A percentile compares a stretch with the other conserved stretches of the same genome.
Evolutionary conservation across 2,888 invertebrate species (phyloP).

Genomic region (Oscheius myriophilus): DNA sequence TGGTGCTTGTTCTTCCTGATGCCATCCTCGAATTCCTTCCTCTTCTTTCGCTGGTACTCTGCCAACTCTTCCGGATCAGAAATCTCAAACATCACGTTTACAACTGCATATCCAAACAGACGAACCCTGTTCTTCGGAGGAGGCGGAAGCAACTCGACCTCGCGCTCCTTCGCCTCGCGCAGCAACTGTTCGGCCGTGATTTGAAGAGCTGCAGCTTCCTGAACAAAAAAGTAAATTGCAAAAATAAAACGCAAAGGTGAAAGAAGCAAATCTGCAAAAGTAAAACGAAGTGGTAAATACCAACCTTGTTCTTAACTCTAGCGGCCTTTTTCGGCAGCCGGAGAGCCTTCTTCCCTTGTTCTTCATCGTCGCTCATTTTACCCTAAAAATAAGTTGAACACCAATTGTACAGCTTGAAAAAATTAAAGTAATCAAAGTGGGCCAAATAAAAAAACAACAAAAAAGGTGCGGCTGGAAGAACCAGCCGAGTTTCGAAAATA

Average conservation of each 20-base stretch:
- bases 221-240: constrained; percentile 16
- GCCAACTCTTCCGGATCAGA: constrained; percentile 76
- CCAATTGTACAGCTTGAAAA: too few species aligned
- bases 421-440: too few species aligned
- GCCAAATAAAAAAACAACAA: too few species aligned
- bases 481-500: too few species aligned
- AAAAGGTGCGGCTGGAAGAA: too few species aligned
- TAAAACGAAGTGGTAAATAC: neutral
- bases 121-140: constrained; percentile 82
- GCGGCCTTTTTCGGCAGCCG: constrained; percentile 69
- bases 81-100: constrained; percentile 34
- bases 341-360: constrained; percentile 55
- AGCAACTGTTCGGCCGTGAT: constrained; percentile 98
- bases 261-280: too few species aligned
- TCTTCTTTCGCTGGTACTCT: constrained; percentile 92
- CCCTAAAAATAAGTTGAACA: neutral
- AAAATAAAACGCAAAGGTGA: constrained; percentile 1
- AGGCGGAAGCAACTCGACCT: constrained; percentile 79
- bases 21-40: constrained; percentile 95
- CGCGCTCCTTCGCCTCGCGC: constrained; percentile 97
- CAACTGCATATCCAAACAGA: too few species aligned
- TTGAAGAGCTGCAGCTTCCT: constrained; percentile 95
- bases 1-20: constrained; percentile 86
- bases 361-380: constrained; percentile 58
- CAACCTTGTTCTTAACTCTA: constrained; percentile 68